Conservation (phyloP, 1,140 invertebrate species). For the Rhyacophila brunnea region DNA sequence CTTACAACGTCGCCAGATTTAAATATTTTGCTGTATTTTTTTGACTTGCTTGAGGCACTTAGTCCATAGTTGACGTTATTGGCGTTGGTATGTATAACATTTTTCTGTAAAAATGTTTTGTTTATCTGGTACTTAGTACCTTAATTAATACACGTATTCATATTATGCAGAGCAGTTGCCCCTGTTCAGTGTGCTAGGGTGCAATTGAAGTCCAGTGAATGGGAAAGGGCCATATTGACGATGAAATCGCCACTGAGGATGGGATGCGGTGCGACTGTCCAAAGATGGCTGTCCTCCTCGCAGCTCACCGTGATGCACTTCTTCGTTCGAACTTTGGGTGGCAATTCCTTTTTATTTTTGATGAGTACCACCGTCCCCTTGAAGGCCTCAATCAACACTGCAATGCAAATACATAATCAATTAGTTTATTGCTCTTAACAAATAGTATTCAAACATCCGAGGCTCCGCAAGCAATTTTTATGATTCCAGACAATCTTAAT, state of each 20-base stretch:
- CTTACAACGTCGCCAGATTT: too few species aligned
- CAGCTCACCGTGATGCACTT: conserved; percentile 10
- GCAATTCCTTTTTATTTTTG: not conserved
- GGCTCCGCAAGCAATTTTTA: too few species aligned
- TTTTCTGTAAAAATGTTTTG: too few species aligned
- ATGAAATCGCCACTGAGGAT: conserved; percentile 4
- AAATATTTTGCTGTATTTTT: too few species aligned
- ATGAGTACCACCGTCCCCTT: conserved; percentile 6
- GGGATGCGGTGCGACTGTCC: conserved; percentile 7
- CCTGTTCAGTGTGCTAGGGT: too few species aligned
- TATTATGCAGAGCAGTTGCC: not conserved
- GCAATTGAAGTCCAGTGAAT: not conserved
- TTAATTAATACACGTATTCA: not conserved
- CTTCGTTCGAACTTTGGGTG: not conserved
- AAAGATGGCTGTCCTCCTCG: conserved; percentile 9
- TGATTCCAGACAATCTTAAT: too few species aligned
- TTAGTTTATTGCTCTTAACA: too few species aligned
- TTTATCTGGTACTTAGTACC: not conserved
- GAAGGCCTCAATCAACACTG: not conserved
- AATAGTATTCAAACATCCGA: too few species aligned
- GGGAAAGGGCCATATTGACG: conserved; percentile 4
- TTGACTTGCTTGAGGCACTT: not conserved
- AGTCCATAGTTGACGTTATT: not conserved
- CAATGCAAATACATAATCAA: too few species aligned
- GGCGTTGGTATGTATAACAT: too few species aligned